Evolutionary conservation across 2,888 invertebrate species (phyloP).

Genomic region (Erynnis tages): DNA sequence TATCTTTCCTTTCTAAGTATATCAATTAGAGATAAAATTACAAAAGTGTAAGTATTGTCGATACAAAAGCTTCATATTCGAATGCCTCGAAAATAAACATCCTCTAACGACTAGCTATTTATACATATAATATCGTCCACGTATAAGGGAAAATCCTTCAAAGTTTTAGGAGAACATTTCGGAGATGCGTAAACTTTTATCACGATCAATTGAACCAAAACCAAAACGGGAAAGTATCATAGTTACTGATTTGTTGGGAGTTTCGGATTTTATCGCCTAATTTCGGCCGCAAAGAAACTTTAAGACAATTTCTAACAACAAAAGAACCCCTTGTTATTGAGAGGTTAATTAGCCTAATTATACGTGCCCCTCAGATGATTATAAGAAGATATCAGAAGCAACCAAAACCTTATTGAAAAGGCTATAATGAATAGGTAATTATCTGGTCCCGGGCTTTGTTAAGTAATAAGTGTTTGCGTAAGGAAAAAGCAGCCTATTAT

Average conservation of each 20-base stretch:
- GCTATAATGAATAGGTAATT: background rate
- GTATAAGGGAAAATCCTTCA: background rate
- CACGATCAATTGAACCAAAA: constrained; percentile 1
- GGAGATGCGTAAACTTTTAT: background rate
- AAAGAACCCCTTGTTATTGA: constrained; percentile 1
- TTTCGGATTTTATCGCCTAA: background rate
- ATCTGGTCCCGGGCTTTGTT: too few species aligned
- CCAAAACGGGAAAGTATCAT: constrained; percentile 1
- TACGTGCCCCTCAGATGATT: background rate
- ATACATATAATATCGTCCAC: too few species aligned
- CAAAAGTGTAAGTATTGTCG: too few species aligned
- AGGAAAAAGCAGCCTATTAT: constrained; percentile 2
- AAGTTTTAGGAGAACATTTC: background rate
- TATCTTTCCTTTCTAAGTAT: too few species aligned
- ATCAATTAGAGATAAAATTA: too few species aligned
- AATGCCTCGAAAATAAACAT: too few species aligned
- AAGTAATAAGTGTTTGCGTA: background rate
- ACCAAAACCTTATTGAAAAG: constrained; percentile 2
- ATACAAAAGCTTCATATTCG: too few species aligned
- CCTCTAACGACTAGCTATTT: too few species aligned
- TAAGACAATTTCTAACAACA: constrained; percentile 7
- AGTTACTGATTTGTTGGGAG: constrained; percentile 1
- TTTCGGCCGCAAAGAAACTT: background rate
- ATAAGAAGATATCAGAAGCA: background rate
- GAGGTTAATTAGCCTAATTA: constrained; percentile 1